phyloP scores from a whole-genome alignment of 1,140 invertebrate genomes.

The Maniola jurtina region DNA sequence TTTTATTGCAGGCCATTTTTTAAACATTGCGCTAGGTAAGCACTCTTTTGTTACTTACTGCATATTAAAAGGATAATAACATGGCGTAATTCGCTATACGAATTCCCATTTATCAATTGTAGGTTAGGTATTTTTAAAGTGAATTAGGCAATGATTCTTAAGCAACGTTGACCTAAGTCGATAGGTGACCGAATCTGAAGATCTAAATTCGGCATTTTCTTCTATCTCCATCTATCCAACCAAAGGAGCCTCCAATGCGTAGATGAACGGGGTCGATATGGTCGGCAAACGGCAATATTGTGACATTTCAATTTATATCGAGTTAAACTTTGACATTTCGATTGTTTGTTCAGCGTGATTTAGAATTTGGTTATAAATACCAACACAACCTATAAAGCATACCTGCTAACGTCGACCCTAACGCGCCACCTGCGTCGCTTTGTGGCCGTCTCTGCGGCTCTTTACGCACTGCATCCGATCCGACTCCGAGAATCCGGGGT shows the following conservation, averaged over 20 bases:
- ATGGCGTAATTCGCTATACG: neutral
- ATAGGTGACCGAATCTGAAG: no score
- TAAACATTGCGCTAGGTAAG: slow-evolving; percentile 37
- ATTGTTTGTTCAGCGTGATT: slow-evolving; percentile 23
- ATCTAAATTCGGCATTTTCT: no score
- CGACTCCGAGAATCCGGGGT: no score
- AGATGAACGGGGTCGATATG: no score
- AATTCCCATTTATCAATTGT: no score
- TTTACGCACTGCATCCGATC: no score
- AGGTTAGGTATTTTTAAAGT: no score
- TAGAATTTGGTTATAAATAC: slow-evolving; percentile 9
- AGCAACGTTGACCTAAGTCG: no score
- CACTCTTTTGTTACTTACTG: slow-evolving; percentile 5
- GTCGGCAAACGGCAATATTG: neutral
- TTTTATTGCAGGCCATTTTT: slow-evolving; percentile 51
- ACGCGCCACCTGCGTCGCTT: slow-evolving; percentile 1
- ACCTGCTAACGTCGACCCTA: slow-evolving; percentile 4
- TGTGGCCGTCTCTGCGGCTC: neutral
- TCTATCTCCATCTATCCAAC: no score
- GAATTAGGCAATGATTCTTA: no score
- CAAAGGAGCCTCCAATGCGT: no score
- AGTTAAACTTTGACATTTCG: slow-evolving; percentile 24
- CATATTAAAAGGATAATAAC: slow-evolving; percentile 1
- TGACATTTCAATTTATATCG: neutral
- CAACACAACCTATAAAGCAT: slow-evolving; percentile 16